Evolutionary conservation across 2,113 vertebrate species (phyloP), one percentile per base, ranked within the genome.

Genomic region (Mobula birostris): DNA sequence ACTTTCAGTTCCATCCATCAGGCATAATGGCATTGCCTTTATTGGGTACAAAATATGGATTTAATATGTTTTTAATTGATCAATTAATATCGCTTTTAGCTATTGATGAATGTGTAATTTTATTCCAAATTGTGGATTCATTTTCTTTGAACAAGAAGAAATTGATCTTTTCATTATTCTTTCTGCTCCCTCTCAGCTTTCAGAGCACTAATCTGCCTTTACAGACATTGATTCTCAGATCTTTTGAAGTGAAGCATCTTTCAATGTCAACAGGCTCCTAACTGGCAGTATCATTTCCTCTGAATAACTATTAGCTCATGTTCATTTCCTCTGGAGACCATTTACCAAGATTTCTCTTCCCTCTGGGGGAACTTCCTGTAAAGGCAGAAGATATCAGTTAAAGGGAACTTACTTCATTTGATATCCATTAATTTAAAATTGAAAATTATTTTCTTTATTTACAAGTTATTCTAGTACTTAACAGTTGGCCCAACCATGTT

Each of bases 391-490:
- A 48, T 82, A 40, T 24, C 24, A 85, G 27, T 19, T 24, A 0
- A 29, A 79, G 36, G 78, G 36, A 48, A 85, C 48, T 85, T 58
- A 27, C 11, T 85, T 85, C 58, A 58, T 85, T 82, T 48, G 21
- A 56, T 24, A 8, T 56, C 40, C 48, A 74, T 74, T 24, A 12
- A 7, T 85, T 27, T 85, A 82, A 5, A 11, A 9, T 58, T 9
- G 1, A 2, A 85, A 80, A 80, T 85, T 85, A 82, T 82, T 82
- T 19, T 82, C 40, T 85, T 85, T 85, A 85, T 85, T 85, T 85
- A 56, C 40, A 27, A 27, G 27, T 58, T 21, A 24, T 85, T 56
- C 48, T 74, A 5, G 24, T 2, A 4, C 70, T 58, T 27, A 85
- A 85, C 4, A 8, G 40, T 83, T 56, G 21, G 40, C 58, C 48